phyloP scores from a whole-genome alignment of 2,888 invertebrate genomes.

The Alviniconcha strummeri region DNA sequence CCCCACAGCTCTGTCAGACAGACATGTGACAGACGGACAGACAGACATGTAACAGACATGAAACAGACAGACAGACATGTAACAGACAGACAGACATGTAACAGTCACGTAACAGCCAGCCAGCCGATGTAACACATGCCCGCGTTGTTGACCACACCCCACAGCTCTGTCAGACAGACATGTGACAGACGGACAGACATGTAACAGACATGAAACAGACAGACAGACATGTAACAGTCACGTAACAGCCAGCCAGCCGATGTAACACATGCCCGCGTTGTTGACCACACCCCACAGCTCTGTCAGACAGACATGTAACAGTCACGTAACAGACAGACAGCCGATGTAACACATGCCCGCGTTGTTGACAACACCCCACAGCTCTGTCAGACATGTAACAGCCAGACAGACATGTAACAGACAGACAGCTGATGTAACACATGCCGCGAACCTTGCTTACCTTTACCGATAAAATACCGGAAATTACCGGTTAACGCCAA shows the following conservation, averaged over 20 bases:
- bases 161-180: slow-evolving; percentile 15
- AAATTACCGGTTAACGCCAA: too few relatives aligned
- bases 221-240: not conserved
- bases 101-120: slow-evolving; percentile 56
- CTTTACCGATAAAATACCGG: too few relatives aligned
- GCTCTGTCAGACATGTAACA: too few relatives aligned
- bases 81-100: not conserved
- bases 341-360: slow-evolving; percentile 45
- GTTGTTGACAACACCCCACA: slow-evolving; percentile 49
- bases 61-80: too few relatives aligned
- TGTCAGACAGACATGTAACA: not conserved
- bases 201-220: not conserved
- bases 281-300: slow-evolving; percentile 56
- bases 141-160: slow-evolving; percentile 66
- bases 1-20: slow-evolving; percentile 41
- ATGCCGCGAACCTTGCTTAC: slow-evolving; percentile 45
- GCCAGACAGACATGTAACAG: too few relatives aligned
- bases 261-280: slow-evolving; percentile 65
- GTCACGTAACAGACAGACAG: too few relatives aligned
- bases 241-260: slow-evolving; percentile 61
- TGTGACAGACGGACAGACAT: not conserved
- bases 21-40: not conserved
- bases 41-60: too few relatives aligned
- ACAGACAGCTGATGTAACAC: slow-evolving; percentile 57
- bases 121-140: slow-evolving; percentile 63